phyloP scores from a whole-genome alignment of 2,113 vertebrate species.

The Capra hircus region DNA sequence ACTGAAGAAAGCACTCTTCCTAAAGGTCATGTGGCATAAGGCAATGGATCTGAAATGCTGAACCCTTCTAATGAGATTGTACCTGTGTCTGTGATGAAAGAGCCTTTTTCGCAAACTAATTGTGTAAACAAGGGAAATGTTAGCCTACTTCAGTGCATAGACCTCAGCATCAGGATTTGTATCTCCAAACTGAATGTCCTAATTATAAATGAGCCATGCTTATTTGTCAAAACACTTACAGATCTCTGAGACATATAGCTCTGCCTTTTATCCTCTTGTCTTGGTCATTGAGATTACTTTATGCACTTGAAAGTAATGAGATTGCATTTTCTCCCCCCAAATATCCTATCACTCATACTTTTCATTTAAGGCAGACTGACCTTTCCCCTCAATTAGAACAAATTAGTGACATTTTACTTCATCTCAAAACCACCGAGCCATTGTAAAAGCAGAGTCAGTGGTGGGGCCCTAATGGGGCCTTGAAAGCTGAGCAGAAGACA shows the following conservation, averaged over 20 bases:
- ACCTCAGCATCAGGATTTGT: constrained; percentile 28
- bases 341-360: constrained; percentile 57
- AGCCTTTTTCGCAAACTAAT: constrained; percentile 27
- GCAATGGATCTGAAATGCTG: constrained; percentile 20
- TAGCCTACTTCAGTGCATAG: constrained; percentile 41
- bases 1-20: neutral
- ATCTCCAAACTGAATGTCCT: constrained; percentile 32
- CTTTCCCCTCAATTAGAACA: constrained; percentile 68
- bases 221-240: constrained; percentile 55
- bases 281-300: constrained; percentile 54
- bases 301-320: constrained; percentile 63
- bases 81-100: constrained; percentile 47
- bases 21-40: neutral
- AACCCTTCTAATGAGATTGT: constrained; percentile 23
- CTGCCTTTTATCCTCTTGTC: constrained; percentile 62
- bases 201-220: constrained; percentile 50
- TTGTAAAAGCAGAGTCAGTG: constrained; percentile 51
- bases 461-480: constrained; percentile 13
- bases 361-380: constrained; percentile 62
- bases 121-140: constrained; percentile 54
- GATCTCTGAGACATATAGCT: constrained; percentile 37
- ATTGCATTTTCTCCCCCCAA: constrained; percentile 33
- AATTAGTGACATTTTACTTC: constrained; percentile 70
- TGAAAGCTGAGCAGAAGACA: constrained; percentile 51
- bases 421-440: constrained; percentile 55